Conservation (phyloP, 2,888 invertebrate genomes). For the Glyphotaelius pellucidus region DNA sequence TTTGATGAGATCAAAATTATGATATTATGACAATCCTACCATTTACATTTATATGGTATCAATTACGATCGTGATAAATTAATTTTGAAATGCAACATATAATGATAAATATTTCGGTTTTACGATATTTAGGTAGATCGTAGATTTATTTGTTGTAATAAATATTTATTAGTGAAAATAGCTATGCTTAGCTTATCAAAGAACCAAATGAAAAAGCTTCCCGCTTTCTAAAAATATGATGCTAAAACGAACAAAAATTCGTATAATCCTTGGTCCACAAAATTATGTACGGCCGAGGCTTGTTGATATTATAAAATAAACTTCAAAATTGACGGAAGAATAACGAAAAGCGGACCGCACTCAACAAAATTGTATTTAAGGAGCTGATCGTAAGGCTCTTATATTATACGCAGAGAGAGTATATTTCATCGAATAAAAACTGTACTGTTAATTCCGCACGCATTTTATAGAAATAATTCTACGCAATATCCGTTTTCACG, state of each 20-base stretch:
- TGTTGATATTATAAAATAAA: background rate
- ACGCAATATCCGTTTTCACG: too few species aligned
- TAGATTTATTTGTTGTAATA: too few species aligned
- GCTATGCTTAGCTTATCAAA: too few species aligned
- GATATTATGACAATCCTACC: too few species aligned
- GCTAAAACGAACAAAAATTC: background rate
- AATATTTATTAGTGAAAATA: background rate
- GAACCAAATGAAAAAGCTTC: too few species aligned
- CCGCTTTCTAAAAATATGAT: background rate
- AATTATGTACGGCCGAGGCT: background rate
- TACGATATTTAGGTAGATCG: too few species aligned
- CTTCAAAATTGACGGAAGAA: background rate
- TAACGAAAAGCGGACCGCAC: background rate
- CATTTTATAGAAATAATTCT: background rate
- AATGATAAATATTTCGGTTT: too few species aligned
- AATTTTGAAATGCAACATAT: too few species aligned
- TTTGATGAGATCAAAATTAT: too few species aligned
- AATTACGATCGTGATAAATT: too few species aligned
- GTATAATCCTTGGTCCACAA: background rate
- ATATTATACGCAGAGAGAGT: too few species aligned
- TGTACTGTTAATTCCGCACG: background rate
- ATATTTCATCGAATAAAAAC: background rate
- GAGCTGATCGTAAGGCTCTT: background rate
- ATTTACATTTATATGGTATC: too few species aligned
- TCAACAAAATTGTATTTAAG: background rate